Evolutionary conservation across 2,797 vertebrate genomes (phyloP), one percentile per base, ranked within the genome.

Genomic region (Dromococcyx pavoninus): DNA sequence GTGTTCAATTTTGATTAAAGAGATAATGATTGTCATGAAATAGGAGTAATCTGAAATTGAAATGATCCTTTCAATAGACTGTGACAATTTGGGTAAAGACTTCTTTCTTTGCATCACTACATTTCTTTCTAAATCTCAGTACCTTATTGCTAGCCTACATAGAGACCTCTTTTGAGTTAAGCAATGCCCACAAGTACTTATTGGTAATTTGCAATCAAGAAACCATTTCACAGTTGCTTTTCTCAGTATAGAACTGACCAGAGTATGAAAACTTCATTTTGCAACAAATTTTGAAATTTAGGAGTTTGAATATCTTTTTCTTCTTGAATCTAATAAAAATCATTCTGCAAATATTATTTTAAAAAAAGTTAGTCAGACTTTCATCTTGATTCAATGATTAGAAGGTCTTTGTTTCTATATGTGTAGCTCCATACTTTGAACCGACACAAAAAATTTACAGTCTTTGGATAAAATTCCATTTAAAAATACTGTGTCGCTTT

Each of bases 1-100:
- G 39, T 69, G 66, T 83, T 94, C 73, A 67, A 27, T 93, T 93
- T 89, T 94, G 57, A 94, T 81, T 87, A 95, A 93, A 94, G 73
- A 89, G 19, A 13, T 15, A 22, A 44, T 41, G 84, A 89, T 89
- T 91, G 65, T 88, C 65, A 69, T 74, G 83, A 95, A 95, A 92
- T 81, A 88, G 27, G 61, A 95, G 37, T 75, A 72, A 91, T 58
- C 17, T 77, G 44, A 89, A 95, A 92, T 86, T 84, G n/a, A 89
- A 97, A 88, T 67, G 32, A 86, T 74, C 66, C 30, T 91, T 91
- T 96, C 65, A 76, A 87, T 37, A 67, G 53, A 43, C 22, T 88
- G n/a, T 37, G 37, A 82, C 60, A 90, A 30, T 81, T 84, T 5
- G 17, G 44, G 71, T 65, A 93, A 88, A 86, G 70, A 51, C 30